Evolutionary conservation across 2,113 vertebrate species (phyloP).

Genomic region (Fukomys damarensis): DNA sequence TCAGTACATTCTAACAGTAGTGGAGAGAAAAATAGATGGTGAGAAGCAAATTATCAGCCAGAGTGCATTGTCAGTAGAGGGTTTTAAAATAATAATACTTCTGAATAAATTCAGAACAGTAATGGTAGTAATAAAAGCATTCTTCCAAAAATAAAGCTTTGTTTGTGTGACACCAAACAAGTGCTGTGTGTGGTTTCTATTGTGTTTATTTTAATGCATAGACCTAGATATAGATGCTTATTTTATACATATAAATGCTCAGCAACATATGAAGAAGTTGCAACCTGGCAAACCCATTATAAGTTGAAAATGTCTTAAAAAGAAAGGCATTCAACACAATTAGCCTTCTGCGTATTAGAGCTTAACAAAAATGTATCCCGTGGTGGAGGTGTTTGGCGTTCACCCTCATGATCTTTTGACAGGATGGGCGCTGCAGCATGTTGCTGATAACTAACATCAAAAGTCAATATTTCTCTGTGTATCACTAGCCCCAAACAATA

Average conservation of each 20-base stretch:
- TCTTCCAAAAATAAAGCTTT: neutral
- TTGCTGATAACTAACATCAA: neutral
- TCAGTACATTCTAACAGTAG: neutral
- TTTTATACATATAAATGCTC: neutral
- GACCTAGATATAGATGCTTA: neutral
- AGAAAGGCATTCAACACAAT: neutral
- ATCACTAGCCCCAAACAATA: neutral
- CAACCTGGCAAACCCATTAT: neutral
- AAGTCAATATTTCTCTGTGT: neutral
- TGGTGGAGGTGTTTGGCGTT: neutral
- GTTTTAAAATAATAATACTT: neutral
- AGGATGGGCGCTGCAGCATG: rapidly evolving
- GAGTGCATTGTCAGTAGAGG: neutral
- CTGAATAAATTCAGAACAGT: neutral
- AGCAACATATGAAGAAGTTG: neutral
- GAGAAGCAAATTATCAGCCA: neutral
- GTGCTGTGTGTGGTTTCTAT: neutral
- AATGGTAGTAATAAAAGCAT: neutral
- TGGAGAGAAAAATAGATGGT: neutral
- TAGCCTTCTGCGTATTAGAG: neutral
- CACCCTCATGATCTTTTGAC: neutral
- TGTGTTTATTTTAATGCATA: neutral
- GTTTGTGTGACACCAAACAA: neutral
- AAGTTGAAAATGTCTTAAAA: neutral
- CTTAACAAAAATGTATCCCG: neutral